These are phyloP conservation scores for Catharus minimus DNA, from an alignment of 2,113 vertebrate species.

Conservation along the genomic window DNA sequence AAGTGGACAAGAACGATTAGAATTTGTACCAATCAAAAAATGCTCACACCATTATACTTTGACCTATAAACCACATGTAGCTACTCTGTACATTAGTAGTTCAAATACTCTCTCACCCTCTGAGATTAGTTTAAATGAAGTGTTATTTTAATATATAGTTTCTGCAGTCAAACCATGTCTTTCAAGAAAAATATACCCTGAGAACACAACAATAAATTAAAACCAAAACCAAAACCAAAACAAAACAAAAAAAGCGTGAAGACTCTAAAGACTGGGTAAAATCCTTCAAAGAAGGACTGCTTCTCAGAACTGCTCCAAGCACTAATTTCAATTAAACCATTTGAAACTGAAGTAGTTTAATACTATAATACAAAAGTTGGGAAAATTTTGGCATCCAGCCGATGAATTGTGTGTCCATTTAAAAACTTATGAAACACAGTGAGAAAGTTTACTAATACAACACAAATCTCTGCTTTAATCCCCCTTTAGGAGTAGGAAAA, in stretches of 20 bases:
- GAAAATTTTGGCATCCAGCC: background rate
- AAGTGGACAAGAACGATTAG: conserved; percentile 55
- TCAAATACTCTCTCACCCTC: conserved; percentile 39
- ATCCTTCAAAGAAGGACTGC: background rate
- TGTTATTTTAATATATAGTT: conserved; percentile 27
- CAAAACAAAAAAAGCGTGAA: background rate
- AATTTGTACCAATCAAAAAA: conserved; percentile 58
- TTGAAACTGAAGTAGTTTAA: conserved; percentile 10
- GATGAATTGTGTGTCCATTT: background rate
- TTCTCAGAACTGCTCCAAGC: background rate
- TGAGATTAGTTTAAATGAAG: conserved; percentile 46
- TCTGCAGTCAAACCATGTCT: background rate
- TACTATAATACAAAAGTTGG: background rate
- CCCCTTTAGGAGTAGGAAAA: background rate
- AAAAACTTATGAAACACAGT: conserved; percentile 14
- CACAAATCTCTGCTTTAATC: background rate
- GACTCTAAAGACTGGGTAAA: background rate
- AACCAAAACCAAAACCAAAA: too few species aligned
- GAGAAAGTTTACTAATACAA: conserved; percentile 26
- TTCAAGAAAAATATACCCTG: background rate
- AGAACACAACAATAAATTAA: background rate
- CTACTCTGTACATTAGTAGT: conserved; percentile 52
- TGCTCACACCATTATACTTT: conserved; percentile 54
- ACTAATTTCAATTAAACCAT: background rate
- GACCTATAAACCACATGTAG: conserved; percentile 58